Percentiles rank a stretch among this genome's conserved stretches.
These are phyloP conservation scores for Tachypleus tridentatus DNA, from an alignment of 1,140 invertebrate species.

Conservation along the genomic window DNA sequence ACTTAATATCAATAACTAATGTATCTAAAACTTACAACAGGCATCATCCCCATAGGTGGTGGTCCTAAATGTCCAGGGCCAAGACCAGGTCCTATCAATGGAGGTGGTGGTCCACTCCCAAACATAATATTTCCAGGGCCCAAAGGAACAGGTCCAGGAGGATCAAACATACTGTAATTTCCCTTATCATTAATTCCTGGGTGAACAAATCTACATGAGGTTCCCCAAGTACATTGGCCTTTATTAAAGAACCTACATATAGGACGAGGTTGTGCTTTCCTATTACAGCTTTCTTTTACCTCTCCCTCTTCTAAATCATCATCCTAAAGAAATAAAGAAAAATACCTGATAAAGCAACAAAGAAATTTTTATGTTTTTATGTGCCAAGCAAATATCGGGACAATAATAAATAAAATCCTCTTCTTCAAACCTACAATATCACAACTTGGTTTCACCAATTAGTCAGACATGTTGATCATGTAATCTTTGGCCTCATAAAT, in stretches of 20 bases:
- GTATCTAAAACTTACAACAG: no score
- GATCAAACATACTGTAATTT: constrained; percentile 37
- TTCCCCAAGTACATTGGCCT: constrained; percentile 91
- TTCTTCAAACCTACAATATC: no score
- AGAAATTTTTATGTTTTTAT: no score
- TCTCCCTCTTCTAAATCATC: constrained; percentile 73
- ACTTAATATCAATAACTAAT: no score
- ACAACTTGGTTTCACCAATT: no score
- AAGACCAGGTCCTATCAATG: background rate
- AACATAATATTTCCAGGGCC: background rate
- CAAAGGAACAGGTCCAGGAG: background rate
- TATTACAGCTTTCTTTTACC: constrained; percentile 63
- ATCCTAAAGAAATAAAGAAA: constrained; percentile 24
- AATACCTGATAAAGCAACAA: no score
- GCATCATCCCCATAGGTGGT: no score
- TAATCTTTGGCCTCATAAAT: no score
- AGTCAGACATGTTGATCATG: no score
- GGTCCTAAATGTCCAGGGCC: no score
- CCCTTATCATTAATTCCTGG: constrained; percentile 92
- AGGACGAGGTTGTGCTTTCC: constrained; percentile 68
- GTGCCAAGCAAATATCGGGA: no score
- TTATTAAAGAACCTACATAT: constrained; percentile 84
- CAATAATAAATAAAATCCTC: no score
- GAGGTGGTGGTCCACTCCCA: background rate
- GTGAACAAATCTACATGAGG: constrained; percentile 86